Evolutionary conservation across 2,888 invertebrate genomes (phyloP), one percentile per base, ranked within the genome.

Genomic region (Uloborus plumipes): DNA sequence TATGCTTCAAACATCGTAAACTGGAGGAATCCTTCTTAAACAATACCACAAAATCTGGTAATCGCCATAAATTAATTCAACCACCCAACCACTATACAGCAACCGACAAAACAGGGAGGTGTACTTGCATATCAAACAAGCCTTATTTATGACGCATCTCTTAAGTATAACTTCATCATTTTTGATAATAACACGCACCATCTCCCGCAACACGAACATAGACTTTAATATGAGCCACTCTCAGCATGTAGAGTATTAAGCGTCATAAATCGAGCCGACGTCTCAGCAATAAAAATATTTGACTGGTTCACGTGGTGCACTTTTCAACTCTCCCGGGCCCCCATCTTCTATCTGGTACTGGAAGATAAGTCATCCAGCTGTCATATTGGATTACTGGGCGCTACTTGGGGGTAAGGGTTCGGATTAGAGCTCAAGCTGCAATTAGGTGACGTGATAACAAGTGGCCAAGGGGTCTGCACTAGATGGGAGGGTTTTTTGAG

Each of bases 391-490:
- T 66, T 65, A 75, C 66, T 31, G 58, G 59, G 74, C 58, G 49
- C 74, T 18, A 73, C 66, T 65, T 75, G 74, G 65, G 74, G 49
- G 64, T 66, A 22, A 22, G 53, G 47, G 70, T 47, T 59, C 39
- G 31, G 16, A n/a, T 53, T 50, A 61, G 20, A 3, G 49, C 26
- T 18, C 39, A 31, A n/a, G 22, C 50, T 62, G 18, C 74, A 75
- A 75, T 75, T 66, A 75, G 58, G 49, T 75, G 65, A 65, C 66
- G 74, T 65, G 66, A 75, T 75, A 75, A 75, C 74, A 75, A 75
- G 69, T 26, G 55, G 74, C 66, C 61, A 31, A 18, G n/a, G 18
- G 53, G 18, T 9, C 53, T 18, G 16, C 53, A n/a, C 13, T n/a
- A 13, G n/a, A n/a, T 9, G 53, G 53, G 18, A 53, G 53, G 18